Percentiles rank a stretch among this genome's conserved stretches.
Conservation (phyloP, 2,888 invertebrate species). For the Noctua comes region DNA sequence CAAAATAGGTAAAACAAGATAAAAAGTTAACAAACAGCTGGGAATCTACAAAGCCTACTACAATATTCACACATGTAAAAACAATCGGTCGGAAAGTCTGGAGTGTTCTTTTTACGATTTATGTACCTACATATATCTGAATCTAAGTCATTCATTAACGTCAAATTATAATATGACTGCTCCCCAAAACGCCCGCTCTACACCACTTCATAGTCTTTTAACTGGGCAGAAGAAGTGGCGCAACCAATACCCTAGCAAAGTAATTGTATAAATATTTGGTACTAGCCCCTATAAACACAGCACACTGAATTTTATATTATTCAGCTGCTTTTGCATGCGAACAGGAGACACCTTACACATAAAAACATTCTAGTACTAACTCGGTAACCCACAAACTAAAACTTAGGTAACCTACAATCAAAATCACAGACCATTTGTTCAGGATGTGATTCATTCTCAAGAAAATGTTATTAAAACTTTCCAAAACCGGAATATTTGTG, state of each 20-base stretch:
- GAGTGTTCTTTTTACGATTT: not conserved
- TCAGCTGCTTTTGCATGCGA: not conserved
- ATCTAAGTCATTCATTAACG: not conserved
- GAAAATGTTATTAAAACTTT: slow-evolving; percentile 9
- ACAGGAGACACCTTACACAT: no score
- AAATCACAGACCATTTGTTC: not conserved
- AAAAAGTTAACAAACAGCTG: no score
- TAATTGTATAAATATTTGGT: not conserved
- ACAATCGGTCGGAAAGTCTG: slow-evolving; percentile 1
- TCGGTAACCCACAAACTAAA: not conserved
- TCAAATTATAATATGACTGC: not conserved
- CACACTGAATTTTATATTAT: no score
- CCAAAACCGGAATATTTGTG: slow-evolving; percentile 7
- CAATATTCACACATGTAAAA: no score
- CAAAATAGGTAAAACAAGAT: no score
- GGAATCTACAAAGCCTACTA: no score
- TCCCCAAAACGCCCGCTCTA: not conserved
- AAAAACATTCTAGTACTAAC: not conserved
- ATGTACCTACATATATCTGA: not conserved
- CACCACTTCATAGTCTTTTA: not conserved
- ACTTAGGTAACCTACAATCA: not conserved
- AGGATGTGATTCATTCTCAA: not conserved
- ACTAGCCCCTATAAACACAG: not conserved
- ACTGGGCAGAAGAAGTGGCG: not conserved
- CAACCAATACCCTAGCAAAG: not conserved